Evolutionary conservation across 2,797 vertebrate genomes (phyloP).

Genomic region (Setipinna tenuifilis): DNA sequence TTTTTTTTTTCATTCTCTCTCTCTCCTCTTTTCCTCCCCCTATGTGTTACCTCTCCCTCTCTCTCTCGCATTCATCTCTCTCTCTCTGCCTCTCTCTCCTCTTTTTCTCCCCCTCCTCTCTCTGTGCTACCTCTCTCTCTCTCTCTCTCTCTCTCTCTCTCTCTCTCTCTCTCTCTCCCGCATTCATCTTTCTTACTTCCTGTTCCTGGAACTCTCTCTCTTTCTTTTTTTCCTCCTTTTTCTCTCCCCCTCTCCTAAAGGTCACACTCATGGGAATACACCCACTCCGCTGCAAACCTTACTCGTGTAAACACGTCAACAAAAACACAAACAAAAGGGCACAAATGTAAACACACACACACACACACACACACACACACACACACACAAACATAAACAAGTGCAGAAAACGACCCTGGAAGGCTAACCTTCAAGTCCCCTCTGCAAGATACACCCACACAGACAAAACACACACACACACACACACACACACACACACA

Average conservation of each 20-base stretch:
- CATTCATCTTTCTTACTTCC: background rate
- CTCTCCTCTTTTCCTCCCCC: background rate
- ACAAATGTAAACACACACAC: background rate
- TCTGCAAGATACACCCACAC: background rate
- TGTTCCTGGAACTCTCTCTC: background rate
- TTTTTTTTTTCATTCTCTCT: background rate
- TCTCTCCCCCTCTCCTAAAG: background rate
- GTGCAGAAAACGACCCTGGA: background rate
- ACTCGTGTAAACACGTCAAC: background rate
- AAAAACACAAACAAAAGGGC: slow-evolving; percentile 13
- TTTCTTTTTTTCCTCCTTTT: background rate
- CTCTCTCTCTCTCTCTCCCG: background rate
- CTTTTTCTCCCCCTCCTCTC: too few species aligned
- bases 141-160: background rate
- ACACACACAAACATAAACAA: background rate
- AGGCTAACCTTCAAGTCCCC: background rate
- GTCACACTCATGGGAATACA: background rate
- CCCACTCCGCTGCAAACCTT: background rate
- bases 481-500: slow-evolving; percentile 23
- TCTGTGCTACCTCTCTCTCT: background rate
- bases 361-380: background rate
- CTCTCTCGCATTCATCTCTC: background rate
- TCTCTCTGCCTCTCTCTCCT: background rate
- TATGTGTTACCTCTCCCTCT: background rate
- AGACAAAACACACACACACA: slow-evolving; percentile 40